phyloP scores from a whole-genome alignment of 2,113 vertebrate genomes.

The Jacana jacana region DNA sequence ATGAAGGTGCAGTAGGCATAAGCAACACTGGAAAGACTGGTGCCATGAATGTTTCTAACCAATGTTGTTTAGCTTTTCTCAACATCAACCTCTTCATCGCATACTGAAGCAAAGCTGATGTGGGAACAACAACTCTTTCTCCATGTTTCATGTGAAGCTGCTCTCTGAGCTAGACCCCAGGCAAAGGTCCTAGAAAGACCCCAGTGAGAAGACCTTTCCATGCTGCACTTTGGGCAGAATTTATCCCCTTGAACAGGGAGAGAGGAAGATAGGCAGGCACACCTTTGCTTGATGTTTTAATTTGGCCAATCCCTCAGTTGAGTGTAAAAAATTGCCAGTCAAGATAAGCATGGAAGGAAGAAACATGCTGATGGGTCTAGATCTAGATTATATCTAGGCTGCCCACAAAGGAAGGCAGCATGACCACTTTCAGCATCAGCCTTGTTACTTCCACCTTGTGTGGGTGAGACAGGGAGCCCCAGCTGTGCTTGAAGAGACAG shows the following conservation, averaged over 20 bases:
- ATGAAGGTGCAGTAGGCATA: not conserved
- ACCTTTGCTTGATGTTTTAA: not conserved
- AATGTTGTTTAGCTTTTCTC: not conserved
- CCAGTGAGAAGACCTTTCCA: not conserved
- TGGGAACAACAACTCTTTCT: not conserved
- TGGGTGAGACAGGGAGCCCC: accelerated
- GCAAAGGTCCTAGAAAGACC: not conserved
- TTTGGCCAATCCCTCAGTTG: not conserved
- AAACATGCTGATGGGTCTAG: not conserved
- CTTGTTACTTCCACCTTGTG: not conserved
- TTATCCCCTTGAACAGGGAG: not conserved
- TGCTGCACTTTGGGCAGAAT: not conserved
- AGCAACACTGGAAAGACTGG: not conserved
- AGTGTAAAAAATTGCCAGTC: not conserved
- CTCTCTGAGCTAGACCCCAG: not conserved
- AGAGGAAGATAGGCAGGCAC: not conserved
- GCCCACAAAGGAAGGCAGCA: not conserved
- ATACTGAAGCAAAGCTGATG: not conserved
- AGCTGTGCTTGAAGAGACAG: not conserved
- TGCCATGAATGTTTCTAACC: not conserved
- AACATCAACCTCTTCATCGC: not conserved
- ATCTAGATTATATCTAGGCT: not conserved
- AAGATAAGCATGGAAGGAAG: not conserved
- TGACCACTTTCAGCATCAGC: not conserved
- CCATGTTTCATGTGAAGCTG: not conserved